These are phyloP conservation scores for Hydrolagus affinis DNA, from an alignment of 2,113 vertebrate species.

Conservation along the genomic window DNA sequence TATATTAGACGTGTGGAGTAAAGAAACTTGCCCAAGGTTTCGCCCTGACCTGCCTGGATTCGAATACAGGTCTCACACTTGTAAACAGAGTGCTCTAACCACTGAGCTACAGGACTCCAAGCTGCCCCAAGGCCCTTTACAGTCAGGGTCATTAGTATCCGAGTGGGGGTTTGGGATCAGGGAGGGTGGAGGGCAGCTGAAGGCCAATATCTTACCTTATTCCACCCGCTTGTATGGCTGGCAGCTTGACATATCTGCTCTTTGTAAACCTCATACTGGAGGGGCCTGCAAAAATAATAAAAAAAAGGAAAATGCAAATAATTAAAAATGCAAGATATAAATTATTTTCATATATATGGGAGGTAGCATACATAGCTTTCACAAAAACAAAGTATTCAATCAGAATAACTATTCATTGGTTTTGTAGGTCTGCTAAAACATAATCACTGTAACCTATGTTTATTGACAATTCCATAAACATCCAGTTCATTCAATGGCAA, in stretches of 20 bases:
- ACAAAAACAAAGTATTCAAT: background rate
- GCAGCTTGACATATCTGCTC: slow-evolving; percentile 57
- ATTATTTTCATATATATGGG: background rate
- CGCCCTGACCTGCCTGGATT: no score
- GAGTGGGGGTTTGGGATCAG: no score
- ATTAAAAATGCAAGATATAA: slow-evolving; percentile 35
- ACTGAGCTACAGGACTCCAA: no score
- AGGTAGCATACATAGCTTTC: slow-evolving; percentile 20
- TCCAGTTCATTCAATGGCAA: background rate
- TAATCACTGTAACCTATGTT: background rate
- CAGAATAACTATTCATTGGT: background rate
- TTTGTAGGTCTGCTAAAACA: background rate
- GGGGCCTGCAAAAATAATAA: slow-evolving; percentile 56
- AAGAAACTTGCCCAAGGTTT: no score
- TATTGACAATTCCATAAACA: background rate
- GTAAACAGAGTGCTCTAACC: no score
- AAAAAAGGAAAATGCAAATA: slow-evolving; percentile 41
- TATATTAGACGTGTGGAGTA: no score
- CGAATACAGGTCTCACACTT: no score
- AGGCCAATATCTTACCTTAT: slow-evolving; percentile 58
- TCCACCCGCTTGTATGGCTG: slow-evolving; percentile 71
- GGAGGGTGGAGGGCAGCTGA: no score
- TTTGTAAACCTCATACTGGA: slow-evolving; percentile 73
- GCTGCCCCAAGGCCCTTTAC: no score
- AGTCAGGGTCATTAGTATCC: no score